A percentile compares a stretch with the other conserved stretches of the same genome.
These are phyloP conservation scores for Oncopodura yosiiana DNA, from an alignment of 1,140 invertebrate species.

Conservation along the genomic window DNA sequence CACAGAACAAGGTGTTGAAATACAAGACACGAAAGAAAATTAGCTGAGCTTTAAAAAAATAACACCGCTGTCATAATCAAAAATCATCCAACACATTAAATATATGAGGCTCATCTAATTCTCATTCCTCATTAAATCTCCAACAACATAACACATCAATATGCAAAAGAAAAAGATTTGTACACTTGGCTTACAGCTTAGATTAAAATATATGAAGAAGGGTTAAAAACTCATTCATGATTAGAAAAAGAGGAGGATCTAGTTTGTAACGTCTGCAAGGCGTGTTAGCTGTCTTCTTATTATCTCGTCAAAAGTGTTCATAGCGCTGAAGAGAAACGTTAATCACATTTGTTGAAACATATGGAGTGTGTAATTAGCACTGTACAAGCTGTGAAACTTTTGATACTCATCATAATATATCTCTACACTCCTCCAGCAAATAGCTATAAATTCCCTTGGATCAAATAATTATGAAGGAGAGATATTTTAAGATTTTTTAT, in stretches of 20 bases:
- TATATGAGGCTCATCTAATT: neutral
- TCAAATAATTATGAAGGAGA: too few species aligned
- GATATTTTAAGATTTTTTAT: too few species aligned
- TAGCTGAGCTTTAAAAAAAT: neutral
- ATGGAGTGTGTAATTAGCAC: conserved; percentile 34
- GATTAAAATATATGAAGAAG: too few species aligned
- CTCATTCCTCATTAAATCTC: neutral
- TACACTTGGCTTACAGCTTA: too few species aligned
- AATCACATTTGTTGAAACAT: conserved; percentile 34
- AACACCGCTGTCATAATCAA: neutral
- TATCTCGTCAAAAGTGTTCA: conserved; percentile 30
- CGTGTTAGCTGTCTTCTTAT: conserved; percentile 32
- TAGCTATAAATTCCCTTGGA: too few species aligned
- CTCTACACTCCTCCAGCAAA: too few species aligned
- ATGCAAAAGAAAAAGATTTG: neutral
- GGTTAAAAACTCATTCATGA: conserved; percentile 20
- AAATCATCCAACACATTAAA: neutral
- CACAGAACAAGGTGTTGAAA: conserved; percentile 28
- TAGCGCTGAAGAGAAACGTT: conserved; percentile 24
- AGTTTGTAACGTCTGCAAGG: conserved; percentile 29
- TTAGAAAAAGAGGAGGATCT: conserved; percentile 23
- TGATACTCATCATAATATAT: too few species aligned
- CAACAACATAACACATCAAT: neutral
- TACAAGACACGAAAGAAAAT: conserved; percentile 16
- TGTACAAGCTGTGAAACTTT: too few species aligned